Evolutionary conservation across 2,113 vertebrate species (phyloP).

Genomic region (Podarcis raffonei): DNA sequence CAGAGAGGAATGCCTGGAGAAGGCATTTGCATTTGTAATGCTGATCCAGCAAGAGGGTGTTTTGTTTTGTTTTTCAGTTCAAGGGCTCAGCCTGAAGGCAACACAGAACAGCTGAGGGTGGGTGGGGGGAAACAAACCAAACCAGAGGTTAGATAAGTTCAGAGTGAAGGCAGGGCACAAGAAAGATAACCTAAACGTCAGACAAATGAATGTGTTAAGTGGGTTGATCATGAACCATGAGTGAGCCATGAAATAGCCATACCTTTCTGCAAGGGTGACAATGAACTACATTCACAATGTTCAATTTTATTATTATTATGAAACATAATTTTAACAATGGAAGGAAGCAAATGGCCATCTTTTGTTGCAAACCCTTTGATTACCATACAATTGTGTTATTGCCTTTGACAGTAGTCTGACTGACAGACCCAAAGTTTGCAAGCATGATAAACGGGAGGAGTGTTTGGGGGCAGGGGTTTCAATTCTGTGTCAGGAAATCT

Average conservation of each 20-base stretch:
- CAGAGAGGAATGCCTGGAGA: neutral
- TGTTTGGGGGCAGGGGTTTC: neutral
- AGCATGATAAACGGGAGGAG: neutral
- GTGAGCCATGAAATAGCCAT: neutral
- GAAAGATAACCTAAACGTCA: neutral
- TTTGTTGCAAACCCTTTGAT: neutral
- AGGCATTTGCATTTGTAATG: neutral
- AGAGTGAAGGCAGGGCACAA: neutral
- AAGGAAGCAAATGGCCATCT: neutral
- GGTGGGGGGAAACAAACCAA: neutral
- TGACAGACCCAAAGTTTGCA: neutral
- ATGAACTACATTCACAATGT: neutral
- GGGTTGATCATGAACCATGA: neutral
- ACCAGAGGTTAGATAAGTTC: neutral
- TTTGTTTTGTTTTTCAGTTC: neutral
- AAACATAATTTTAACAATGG: neutral
- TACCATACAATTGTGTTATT: neutral
- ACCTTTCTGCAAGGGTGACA: neutral
- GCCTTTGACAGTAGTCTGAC: neutral
- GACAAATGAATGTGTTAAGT: fast-evolving
- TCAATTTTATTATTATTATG: neutral
- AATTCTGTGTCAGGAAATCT: neutral
- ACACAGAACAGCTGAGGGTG: neutral
- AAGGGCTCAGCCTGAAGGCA: neutral
- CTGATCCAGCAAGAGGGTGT: neutral